Percentiles rank a stretch among this genome's conserved stretches.
These are phyloP conservation scores for Halictus rubicundus DNA, from an alignment of 1,140 invertebrate genomes.

Conservation along the genomic window DNA sequence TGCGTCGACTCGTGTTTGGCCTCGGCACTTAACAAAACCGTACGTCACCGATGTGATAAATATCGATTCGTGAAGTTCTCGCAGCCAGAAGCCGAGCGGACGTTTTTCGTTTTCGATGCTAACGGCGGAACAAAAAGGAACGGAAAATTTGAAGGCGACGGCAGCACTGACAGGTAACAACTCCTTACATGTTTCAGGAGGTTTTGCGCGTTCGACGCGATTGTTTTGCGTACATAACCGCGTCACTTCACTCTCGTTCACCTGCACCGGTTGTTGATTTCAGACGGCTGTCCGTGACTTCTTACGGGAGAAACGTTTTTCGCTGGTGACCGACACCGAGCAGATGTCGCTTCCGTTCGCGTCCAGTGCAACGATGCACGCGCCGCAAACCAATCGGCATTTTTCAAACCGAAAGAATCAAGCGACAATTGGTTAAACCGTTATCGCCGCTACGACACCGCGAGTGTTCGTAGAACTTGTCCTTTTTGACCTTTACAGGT, in stretches of 20 bases:
- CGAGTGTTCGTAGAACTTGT: background rate
- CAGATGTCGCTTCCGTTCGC: slow-evolving; percentile 27
- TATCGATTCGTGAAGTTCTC: slow-evolving; percentile 22
- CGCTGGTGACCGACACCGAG: background rate
- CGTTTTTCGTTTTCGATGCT: slow-evolving; percentile 14
- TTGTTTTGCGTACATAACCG: slow-evolving; percentile 53
- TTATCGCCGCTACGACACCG: no score
- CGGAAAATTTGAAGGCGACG: slow-evolving; percentile 39
- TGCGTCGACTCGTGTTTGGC: slow-evolving; percentile 37
- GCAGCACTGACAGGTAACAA: background rate
- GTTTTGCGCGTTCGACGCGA: slow-evolving; percentile 45
- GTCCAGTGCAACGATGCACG: no score
- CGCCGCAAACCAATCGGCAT: slow-evolving; percentile 16
- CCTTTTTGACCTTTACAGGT: slow-evolving; percentile 20
- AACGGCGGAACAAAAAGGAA: slow-evolving; percentile 34
- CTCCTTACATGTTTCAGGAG: slow-evolving; percentile 49
- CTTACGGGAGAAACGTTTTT: slow-evolving; percentile 20
- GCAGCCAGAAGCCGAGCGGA: background rate
- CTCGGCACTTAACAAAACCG: slow-evolving; percentile 32
- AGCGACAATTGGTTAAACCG: slow-evolving; percentile 11
- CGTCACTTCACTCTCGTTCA: slow-evolving; percentile 28
- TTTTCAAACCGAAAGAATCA: background rate
- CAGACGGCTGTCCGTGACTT: slow-evolving; percentile 42
- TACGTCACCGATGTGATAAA: slow-evolving; percentile 44
- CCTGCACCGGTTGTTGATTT: slow-evolving; percentile 53